Conservation (phyloP, 2,113 vertebrate genomes). For the Podarcis raffonei region DNA sequence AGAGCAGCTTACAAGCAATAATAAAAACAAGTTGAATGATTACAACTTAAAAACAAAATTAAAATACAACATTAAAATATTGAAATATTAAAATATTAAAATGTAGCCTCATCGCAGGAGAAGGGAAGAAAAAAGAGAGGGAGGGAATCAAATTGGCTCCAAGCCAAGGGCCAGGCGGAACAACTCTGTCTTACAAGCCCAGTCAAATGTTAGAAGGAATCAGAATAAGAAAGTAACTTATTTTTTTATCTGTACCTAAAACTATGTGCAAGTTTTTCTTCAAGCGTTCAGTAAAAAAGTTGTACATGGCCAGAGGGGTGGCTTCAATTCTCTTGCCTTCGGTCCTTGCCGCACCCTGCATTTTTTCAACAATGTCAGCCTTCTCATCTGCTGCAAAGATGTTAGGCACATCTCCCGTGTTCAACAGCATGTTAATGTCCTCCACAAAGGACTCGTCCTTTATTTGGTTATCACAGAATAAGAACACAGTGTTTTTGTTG, state of each 20-base stretch:
- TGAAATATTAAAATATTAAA: too few species aligned
- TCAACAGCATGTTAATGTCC: slow-evolving; percentile 92
- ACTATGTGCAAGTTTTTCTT: slow-evolving; percentile 92
- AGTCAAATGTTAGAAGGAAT: neutral
- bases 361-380: slow-evolving; percentile 88
- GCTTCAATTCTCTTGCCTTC: slow-evolving; percentile 84
- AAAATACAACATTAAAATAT: too few species aligned
- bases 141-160: too few species aligned
- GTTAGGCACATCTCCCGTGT: slow-evolving; percentile 90
- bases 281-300: slow-evolving; percentile 88
- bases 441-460: slow-evolving; percentile 91
- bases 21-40: too few species aligned
- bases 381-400: slow-evolving; percentile 90
- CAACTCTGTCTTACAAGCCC: neutral
- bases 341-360: slow-evolving; percentile 80
- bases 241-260: slow-evolving; percentile 75
- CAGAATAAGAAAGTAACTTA: neutral
- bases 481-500: slow-evolving; percentile 81
- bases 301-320: slow-evolving; percentile 89
- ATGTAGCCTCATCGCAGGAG: too few species aligned
- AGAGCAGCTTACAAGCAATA: too few species aligned
- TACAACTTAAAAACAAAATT: too few species aligned
- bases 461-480: slow-evolving; percentile 90
- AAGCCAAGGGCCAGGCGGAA: too few species aligned
- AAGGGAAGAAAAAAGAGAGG: too few species aligned